Percentiles rank a stretch among this genome's conserved stretches.
Evolutionary conservation across 1,140 invertebrate species (phyloP).

Genomic region (Zaprionus ghesquierei): DNA sequence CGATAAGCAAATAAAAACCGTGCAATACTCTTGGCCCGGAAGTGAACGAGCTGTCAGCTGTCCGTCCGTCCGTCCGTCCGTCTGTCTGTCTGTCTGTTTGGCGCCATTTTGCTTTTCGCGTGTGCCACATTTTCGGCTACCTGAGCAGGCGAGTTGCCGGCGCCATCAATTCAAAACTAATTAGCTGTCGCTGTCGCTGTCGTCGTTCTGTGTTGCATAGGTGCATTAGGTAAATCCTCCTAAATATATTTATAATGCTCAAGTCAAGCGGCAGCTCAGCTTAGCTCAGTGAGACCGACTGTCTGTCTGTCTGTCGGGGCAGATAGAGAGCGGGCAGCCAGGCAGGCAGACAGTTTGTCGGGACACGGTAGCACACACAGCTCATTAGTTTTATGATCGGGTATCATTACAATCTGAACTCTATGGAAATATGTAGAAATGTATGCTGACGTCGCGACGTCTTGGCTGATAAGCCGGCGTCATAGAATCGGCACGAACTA

Average conservation of each 20-base stretch:
- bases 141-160: conserved; percentile 35
- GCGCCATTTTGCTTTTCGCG: conserved; percentile 7
- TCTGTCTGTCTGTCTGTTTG: background rate
- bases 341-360: conserved; percentile 55
- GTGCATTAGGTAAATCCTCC: conserved; percentile 36
- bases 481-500: conserved; percentile 33
- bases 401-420: conserved; percentile 50
- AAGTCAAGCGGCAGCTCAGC: background rate
- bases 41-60: conserved; percentile 2
- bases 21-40: conserved; percentile 11
- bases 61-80: background rate
- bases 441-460: conserved; percentile 18
- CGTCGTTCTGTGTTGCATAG: conserved; percentile 9
- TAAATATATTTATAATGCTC: conserved; percentile 3
- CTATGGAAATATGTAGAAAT: conserved; percentile 10
- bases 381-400: conserved; percentile 64
- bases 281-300: too few species aligned
- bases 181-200: conserved; percentile 51
- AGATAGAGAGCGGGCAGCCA: conserved; percentile 34
- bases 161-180: conserved; percentile 64
- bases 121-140: conserved; percentile 13
- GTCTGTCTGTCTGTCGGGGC: conserved; percentile 9
- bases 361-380: conserved; percentile 47
- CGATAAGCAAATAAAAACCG: conserved; percentile 19
- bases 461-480: conserved; percentile 56